These are phyloP conservation scores for Microctenopoma lineatum DNA, from an alignment of 2,797 vertebrate genomes.

Conservation along the genomic window DNA sequence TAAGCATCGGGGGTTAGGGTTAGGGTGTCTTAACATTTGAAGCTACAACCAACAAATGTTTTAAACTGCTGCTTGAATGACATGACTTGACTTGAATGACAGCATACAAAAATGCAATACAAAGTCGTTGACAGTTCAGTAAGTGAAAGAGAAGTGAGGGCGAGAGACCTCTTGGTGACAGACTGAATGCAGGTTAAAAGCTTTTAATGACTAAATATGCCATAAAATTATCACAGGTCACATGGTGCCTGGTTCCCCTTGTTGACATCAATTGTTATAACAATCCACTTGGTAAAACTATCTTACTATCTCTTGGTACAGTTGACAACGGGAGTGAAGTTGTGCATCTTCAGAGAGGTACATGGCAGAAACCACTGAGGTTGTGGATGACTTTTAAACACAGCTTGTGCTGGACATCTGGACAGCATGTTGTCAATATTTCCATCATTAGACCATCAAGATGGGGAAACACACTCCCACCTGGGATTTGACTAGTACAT, in stretches of 20 bases:
- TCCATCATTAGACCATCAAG: not conserved
- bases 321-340: too few species aligned
- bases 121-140: too few species aligned
- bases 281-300: not conserved
- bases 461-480: not conserved
- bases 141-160: not conserved
- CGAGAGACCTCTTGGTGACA: slow-evolving; percentile 15
- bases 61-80: too few species aligned
- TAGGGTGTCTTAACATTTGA: too few species aligned
- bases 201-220: not conserved
- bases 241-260: not conserved
- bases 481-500: too few species aligned
- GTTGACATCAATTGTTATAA: not conserved
- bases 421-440: not conserved
- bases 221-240: not conserved
- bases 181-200: slow-evolving; percentile 11
- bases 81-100: too few species aligned
- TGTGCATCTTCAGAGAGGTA: too few species aligned
- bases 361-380: not conserved
- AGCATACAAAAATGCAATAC: too few species aligned
- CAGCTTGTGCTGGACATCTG: too few species aligned
- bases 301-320: too few species aligned
- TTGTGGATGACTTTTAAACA: not conserved
- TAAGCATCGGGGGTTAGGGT: too few species aligned
- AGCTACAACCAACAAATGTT: too few species aligned